Percentiles rank a stretch among this genome's conserved stretches.
phyloP scores from a whole-genome alignment of 2,888 invertebrate genomes.

The Noctua fimbriata region DNA sequence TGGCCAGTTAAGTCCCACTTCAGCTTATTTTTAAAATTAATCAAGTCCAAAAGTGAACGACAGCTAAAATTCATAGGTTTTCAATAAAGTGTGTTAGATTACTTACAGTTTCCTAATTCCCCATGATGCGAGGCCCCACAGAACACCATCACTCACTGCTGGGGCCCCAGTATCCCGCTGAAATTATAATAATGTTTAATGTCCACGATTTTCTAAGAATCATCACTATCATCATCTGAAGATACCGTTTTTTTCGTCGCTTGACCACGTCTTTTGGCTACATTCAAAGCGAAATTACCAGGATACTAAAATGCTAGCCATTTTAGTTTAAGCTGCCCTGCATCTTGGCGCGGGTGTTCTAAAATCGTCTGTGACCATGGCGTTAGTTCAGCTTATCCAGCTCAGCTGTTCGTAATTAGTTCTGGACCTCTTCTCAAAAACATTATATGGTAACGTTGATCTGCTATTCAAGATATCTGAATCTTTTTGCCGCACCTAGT shows the following conservation, averaged over 20 bases:
- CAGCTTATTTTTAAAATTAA: no score
- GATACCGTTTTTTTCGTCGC: neutral
- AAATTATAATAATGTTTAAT: constrained; percentile 41
- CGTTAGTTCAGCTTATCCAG: neutral
- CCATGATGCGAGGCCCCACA: constrained; percentile 88
- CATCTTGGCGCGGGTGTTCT: neutral
- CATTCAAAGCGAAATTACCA: constrained; percentile 17
- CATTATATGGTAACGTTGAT: constrained; percentile 59
- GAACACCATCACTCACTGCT: constrained; percentile 85
- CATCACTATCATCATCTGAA: neutral
- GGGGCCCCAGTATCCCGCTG: constrained; percentile 88
- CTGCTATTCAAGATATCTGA: neutral
- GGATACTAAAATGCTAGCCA: constrained; percentile 79
- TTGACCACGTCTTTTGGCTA: neutral
- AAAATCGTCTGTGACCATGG: neutral
- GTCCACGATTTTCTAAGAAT: neutral
- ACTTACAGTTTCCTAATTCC: constrained; percentile 86
- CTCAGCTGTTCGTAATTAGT: neutral
- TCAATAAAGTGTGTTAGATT: neutral
- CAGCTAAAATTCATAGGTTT: neutral
- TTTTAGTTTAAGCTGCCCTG: constrained; percentile 73
- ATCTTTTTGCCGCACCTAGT: neutral
- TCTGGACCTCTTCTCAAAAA: constrained; percentile 37
- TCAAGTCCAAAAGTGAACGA: neutral
- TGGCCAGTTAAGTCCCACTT: neutral